Base-by-base conservation (phyloP, 2,888 invertebrate genomes). In the Nomada flava region DNA sequence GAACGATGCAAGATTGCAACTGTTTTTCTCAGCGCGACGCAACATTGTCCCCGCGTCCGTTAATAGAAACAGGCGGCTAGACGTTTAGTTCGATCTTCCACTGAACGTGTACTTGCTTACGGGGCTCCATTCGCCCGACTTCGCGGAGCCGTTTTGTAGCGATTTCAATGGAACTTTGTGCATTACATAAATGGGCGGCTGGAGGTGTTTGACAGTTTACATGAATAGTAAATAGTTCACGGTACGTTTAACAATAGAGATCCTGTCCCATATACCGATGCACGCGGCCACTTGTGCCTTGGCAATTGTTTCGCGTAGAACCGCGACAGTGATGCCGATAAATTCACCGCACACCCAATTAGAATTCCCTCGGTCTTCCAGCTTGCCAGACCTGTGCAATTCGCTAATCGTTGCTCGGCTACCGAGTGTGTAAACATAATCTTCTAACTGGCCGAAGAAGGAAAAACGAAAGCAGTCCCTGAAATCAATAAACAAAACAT, bases 221-320 rank as follows among this genome's bases (percentile, higher is more conserved):
- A n/a, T n/a, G 53, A 53, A n/a, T n/a, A n/a, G 53, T 53, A 53
- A 53, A 53, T 53, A 53, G 53, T 53, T 53, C n/a, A 53, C 53
- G 53, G n/a, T 5, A 53, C n/a, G 9, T n/a, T 53, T 10, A 0
- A 53, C 53, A 53, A 53, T 53, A n/a, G n/a, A n/a, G n/a, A 53
- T 18, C 53, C 5, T 15, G 53, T n/a, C 9, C 53, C n/a, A n/a
- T n/a, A 50, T 50, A 18, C n/a, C n/a, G n/a, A n/a, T 10, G 53
- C n/a, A 10, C n/a, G 53, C 18, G n/a, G n/a, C 9, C 10, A 47
- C 4, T 53, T 18, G 53, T n/a, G n/a, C n/a, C n/a, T 9, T 10
- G n/a, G 0, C 53, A n/a, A n/a, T n/a, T 53, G 53, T 53, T 53
- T 53, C 53, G n/a, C 18, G n/a, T 5, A 10, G 53, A 36, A 36